Conservation (phyloP, 2,113 vertebrate species). For the Mormyrus lacerda region DNA sequence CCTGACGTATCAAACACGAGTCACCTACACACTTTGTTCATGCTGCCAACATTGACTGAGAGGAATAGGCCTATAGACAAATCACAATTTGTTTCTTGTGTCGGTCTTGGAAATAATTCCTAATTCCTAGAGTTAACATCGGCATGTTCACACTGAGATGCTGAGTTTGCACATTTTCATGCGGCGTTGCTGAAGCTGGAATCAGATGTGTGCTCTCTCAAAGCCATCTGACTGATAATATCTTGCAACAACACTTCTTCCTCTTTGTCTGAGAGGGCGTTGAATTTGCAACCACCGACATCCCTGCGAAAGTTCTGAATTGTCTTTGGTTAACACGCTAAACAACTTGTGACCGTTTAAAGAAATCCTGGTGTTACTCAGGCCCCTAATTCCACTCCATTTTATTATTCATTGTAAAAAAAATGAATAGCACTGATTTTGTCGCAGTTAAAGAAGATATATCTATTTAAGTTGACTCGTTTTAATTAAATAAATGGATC, state of each 20-base stretch:
- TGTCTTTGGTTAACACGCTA: not conserved
- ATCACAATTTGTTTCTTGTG: not conserved
- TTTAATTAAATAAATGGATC: not conserved
- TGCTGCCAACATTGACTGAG: not conserved
- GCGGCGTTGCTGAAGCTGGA: not conserved
- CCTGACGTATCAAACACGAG: too few species aligned
- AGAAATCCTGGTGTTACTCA: not conserved
- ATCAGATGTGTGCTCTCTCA: not conserved
- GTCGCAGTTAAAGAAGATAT: not conserved
- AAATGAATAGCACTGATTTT: not conserved
- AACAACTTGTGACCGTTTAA: not conserved
- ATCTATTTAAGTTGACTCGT: not conserved
- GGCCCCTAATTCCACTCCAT: not conserved
- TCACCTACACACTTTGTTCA: too few species aligned
- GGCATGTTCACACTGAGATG: not conserved
- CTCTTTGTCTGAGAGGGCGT: not conserved
- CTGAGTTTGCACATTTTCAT: not conserved
- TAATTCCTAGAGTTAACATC: not conserved
- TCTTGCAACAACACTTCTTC: not conserved
- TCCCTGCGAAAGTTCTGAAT: not conserved
- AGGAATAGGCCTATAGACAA: not conserved
- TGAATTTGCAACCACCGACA: not conserved
- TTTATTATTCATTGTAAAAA: not conserved
- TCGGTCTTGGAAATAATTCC: not conserved
- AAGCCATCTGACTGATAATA: not conserved